These are phyloP conservation scores for Tipula vernalis DNA, from an alignment of 2,888 invertebrate genomes.

Conservation along the genomic window DNA sequence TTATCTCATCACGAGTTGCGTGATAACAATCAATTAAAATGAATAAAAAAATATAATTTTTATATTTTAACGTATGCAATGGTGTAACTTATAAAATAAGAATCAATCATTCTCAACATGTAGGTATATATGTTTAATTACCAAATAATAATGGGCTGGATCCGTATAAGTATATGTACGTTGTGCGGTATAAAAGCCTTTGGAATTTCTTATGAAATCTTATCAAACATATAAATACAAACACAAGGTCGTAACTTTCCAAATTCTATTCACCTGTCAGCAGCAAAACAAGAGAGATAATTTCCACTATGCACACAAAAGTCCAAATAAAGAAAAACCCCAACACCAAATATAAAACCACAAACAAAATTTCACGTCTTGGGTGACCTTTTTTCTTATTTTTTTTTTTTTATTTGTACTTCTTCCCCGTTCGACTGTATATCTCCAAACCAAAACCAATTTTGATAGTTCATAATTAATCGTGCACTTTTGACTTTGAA, in stretches of 20 bases:
- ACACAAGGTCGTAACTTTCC: not conserved
- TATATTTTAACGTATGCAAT: not conserved
- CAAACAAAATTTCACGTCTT: not conserved
- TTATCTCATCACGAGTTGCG: not conserved
- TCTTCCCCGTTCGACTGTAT: not conserved
- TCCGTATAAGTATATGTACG: not conserved
- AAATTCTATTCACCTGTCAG: not conserved
- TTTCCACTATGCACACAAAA: not conserved
- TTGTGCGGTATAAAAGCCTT: not conserved
- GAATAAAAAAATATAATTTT: not conserved
- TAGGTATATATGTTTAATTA: not conserved
- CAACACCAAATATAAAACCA: not conserved
- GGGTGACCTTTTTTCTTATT: not conserved
- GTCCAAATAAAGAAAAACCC: not conserved
- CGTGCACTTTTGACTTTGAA: not conserved
- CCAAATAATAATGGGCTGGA: not conserved
- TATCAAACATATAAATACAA: not conserved
- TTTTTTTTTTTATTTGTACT: not conserved
- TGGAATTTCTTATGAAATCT: not conserved
- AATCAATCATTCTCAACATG: not conserved
- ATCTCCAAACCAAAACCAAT: not conserved
- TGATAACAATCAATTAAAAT: not conserved
- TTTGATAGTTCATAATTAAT: not conserved
- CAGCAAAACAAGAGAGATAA: not conserved
- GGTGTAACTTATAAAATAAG: not conserved